Conservation (phyloP, 1,140 invertebrate genomes). For the Orchestia grillus region DNA sequence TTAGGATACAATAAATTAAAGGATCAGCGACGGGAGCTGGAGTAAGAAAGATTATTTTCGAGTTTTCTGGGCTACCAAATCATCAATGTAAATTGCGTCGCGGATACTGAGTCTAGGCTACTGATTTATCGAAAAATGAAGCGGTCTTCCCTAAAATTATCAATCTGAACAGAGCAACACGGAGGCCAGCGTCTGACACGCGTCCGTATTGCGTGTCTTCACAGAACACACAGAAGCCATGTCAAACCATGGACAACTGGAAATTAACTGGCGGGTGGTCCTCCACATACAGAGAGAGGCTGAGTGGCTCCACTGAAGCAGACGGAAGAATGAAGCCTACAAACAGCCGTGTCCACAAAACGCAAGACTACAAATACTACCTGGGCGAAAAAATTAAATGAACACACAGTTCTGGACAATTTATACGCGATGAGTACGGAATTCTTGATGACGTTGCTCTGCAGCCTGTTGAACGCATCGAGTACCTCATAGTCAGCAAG, state of each 20-base stretch:
- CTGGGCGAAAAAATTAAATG: too few relatives aligned
- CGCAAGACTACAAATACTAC: too few relatives aligned
- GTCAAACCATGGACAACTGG: background rate
- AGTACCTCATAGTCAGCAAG: too few relatives aligned
- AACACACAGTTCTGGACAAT: too few relatives aligned
- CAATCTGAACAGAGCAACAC: background rate
- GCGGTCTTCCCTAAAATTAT: background rate
- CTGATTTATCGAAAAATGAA: background rate
- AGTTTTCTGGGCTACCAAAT: background rate
- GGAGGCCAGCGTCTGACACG: background rate
- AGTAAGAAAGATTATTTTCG: background rate
- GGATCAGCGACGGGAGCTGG: too few relatives aligned
- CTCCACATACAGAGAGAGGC: background rate
- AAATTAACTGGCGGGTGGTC: background rate
- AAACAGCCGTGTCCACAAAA: background rate
- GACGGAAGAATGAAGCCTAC: background rate
- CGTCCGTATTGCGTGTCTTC: too few relatives aligned
- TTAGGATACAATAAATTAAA: background rate
- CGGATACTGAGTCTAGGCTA: background rate
- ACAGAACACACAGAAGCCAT: background rate
- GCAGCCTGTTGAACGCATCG: too few relatives aligned
- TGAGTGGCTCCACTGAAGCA: background rate
- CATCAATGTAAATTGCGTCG: background rate
- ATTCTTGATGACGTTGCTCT: too few relatives aligned
- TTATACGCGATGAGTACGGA: too few relatives aligned